These are phyloP conservation scores for Potamilus streckersoni DNA, from an alignment of 1,140 invertebrate genomes.

Conservation along the genomic window DNA sequence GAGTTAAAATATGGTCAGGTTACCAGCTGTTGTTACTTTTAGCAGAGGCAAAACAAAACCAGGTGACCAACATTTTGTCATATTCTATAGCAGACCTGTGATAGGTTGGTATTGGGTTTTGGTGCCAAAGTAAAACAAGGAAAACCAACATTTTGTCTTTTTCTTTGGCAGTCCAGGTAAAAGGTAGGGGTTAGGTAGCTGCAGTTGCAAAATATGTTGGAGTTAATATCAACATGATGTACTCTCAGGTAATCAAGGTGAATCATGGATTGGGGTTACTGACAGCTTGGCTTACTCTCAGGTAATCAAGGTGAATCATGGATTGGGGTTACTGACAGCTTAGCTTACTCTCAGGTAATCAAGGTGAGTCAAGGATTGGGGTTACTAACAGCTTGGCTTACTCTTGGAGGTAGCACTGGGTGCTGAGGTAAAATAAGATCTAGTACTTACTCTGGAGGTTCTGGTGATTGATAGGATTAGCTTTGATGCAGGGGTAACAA, in stretches of 20 bases:
- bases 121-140: no score
- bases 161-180: slow-evolving; percentile 20
- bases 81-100: no score
- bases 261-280: slow-evolving; percentile 17
- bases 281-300: slow-evolving; percentile 7
- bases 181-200: slow-evolving; percentile 9
- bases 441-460: slow-evolving; percentile 12
- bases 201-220: background rate
- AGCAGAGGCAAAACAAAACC: no score
- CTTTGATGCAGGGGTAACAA: background rate
- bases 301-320: slow-evolving; percentile 9
- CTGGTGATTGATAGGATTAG: slow-evolving; percentile 15
- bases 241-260: slow-evolving; percentile 16
- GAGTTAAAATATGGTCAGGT: no score
- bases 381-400: background rate
- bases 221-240: background rate
- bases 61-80: no score
- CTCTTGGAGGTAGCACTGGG: slow-evolving; percentile 12
- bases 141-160: background rate
- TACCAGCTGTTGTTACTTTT: no score
- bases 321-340: background rate
- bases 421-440: no score
- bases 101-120: no score
- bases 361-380: background rate
- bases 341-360: slow-evolving; percentile 17